Evolutionary conservation across 2,113 vertebrate genomes (phyloP), one percentile per base, ranked within the genome.

Genomic region (Tretioscincus oriximinensis): DNA sequence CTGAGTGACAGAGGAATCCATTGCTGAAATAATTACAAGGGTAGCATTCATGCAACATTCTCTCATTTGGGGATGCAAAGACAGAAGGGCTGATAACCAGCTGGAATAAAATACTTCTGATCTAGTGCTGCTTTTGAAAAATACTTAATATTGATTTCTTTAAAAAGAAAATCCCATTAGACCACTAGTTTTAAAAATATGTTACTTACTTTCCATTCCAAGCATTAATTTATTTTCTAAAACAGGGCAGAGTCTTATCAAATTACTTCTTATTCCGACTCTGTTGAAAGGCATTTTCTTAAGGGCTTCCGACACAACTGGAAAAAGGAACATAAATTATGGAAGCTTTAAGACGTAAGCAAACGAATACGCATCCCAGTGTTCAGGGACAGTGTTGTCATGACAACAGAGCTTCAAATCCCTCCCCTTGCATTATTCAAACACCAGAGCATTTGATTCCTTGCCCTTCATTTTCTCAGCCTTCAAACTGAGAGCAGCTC

Each of bases 381-480:
- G 83, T 67, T 83, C 78, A 85, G 76, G 75, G 81, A 20, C 74
- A 77, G 14, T 0, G 71, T 78, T 85, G 80, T 63, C 69, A 73
- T 35, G 45, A 73, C 74, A 89, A 86, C 85, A 67, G 21, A 8
- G 29, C 77, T 83, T 78, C 70, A 81, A 86, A 65, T 87, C 18
- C 4, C 16, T 67, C 72, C 20, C 71, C 84, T 3, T 7, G 54
- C 0, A 31, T 85, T 91, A 51, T 81, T 83, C 79, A 82, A 35
- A 31, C 41, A 5, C 65, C 49, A 10, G 71, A 88, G 49, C 45
- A 77, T 85, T 85, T 86, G 84, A 92, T 89, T 72, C 29, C 73
- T 86, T 51, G 82, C 41, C 49, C 47, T 81, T 67, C 67, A 80
- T 78, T 82, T 83, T 78, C 11, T 22, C 45, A 21, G 31, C 28